Evolutionary conservation across 2,888 invertebrate species (phyloP).

Genomic region (Pecten maximus): DNA sequence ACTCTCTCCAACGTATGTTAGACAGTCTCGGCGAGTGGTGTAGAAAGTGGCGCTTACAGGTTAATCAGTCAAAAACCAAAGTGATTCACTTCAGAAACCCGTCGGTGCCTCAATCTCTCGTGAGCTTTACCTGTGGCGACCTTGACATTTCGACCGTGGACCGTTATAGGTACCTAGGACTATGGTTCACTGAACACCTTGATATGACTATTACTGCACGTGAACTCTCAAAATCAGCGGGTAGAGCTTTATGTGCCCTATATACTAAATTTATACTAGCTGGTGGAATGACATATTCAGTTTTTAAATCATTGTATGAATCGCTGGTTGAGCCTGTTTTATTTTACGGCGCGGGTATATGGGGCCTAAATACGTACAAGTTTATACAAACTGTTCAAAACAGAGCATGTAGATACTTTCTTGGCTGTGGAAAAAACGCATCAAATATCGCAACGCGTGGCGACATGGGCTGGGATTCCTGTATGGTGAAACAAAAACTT

Average conservation of each 20-base stretch:
- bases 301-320: neutral
- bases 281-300: neutral
- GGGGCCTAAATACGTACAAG: neutral
- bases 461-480: too few relatives aligned
- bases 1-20: slow-evolving; percentile 40
- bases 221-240: neutral
- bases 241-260: neutral
- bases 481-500: too few relatives aligned
- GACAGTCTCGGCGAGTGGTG: slow-evolving; percentile 31
- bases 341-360: neutral
- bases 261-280: neutral
- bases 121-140: slow-evolving; percentile 3
- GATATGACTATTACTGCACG: too few relatives aligned
- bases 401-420: too few relatives aligned
- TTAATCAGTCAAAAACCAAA: too few relatives aligned
- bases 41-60: too few relatives aligned
- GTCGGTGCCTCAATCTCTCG: neutral
- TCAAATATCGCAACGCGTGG: too few relatives aligned
- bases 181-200: slow-evolving; percentile 27
- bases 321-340: slow-evolving; percentile 21
- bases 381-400: too few relatives aligned
- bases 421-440: too few relatives aligned
- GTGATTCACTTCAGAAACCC: slow-evolving; percentile 22
- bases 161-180: neutral
- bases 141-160: neutral